A percentile compares a stretch with the other conserved stretches of the same genome.
These are phyloP conservation scores for Papilio helenus DNA, from an alignment of 1,140 invertebrate species.

Conservation along the genomic window DNA sequence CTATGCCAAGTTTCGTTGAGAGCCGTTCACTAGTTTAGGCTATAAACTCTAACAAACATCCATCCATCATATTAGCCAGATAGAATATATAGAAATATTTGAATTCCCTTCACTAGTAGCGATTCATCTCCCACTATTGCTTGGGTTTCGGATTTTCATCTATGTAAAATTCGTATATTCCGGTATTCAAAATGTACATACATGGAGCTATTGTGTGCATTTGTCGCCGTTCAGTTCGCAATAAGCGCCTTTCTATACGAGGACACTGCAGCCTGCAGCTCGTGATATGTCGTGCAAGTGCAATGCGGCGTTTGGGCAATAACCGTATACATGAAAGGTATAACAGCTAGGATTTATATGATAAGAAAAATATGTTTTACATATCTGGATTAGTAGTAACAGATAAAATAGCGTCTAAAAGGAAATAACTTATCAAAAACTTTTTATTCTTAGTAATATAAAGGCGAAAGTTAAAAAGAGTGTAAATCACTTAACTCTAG, in stretches of 20 bases:
- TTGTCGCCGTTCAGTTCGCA: constrained; percentile 24
- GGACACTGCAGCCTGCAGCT: constrained; percentile 18
- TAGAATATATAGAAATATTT: not conserved
- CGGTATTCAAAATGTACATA: constrained; percentile 8
- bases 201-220: constrained; percentile 12
- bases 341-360: not conserved
- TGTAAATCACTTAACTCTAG: not conserved
- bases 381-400: not conserved
- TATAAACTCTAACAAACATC: no score
- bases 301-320: constrained; percentile 13
- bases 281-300: constrained; percentile 31
- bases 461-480: no score
- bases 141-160: not conserved
- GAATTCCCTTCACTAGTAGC: not conserved
- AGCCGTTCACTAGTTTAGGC: no score
- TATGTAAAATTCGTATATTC: constrained; percentile 17
- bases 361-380: not conserved
- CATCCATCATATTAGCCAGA: no score
- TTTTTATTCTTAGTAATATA: no score
- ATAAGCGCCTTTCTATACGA: constrained; percentile 29
- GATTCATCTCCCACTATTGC: not conserved
- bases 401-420: not conserved
- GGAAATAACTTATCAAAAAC: no score
- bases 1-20: no score
- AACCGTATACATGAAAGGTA: not conserved